phyloP scores from a whole-genome alignment of 2,797 vertebrate species.

The Pseudocheirus occidentalis region DNA sequence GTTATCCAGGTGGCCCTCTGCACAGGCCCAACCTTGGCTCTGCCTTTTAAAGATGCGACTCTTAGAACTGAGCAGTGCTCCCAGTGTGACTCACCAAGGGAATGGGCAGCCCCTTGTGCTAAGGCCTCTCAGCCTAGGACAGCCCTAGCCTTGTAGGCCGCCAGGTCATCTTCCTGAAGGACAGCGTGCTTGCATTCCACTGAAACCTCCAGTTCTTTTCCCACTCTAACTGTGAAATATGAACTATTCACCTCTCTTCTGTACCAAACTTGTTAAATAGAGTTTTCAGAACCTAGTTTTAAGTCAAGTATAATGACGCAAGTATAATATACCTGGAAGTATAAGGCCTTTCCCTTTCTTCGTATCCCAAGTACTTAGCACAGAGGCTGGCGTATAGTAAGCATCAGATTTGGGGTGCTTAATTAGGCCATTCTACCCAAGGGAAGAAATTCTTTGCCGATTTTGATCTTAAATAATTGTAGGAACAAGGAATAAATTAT shows the following conservation, averaged over 20 bases:
- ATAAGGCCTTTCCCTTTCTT: not conserved
- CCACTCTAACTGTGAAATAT: not conserved
- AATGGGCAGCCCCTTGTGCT: too few relatives aligned
- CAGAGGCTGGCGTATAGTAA: not conserved
- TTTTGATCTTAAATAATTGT: conserved; percentile 14
- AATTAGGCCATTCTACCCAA: not conserved
- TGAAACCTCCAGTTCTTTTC: not conserved
- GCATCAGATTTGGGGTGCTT: conserved; percentile 2
- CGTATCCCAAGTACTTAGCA: not conserved
- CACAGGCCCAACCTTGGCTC: not conserved
- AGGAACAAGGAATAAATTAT: not conserved
- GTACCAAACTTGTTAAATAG: not conserved
- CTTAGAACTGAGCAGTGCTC: not conserved
- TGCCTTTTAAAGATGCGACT: not conserved
- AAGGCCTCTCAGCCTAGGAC: not conserved
- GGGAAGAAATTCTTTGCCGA: not conserved
- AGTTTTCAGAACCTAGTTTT: not conserved
- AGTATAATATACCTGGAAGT: not conserved
- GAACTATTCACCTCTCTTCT: not conserved
- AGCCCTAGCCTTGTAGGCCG: not conserved
- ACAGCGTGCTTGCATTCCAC: not conserved
- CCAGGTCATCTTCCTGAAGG: not conserved
- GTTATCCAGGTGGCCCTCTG: not conserved
- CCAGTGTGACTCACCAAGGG: not conserved
- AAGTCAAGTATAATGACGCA: not conserved